phyloP scores from a whole-genome alignment of 2,888 invertebrate species.

The Leucophora obtusa region DNA sequence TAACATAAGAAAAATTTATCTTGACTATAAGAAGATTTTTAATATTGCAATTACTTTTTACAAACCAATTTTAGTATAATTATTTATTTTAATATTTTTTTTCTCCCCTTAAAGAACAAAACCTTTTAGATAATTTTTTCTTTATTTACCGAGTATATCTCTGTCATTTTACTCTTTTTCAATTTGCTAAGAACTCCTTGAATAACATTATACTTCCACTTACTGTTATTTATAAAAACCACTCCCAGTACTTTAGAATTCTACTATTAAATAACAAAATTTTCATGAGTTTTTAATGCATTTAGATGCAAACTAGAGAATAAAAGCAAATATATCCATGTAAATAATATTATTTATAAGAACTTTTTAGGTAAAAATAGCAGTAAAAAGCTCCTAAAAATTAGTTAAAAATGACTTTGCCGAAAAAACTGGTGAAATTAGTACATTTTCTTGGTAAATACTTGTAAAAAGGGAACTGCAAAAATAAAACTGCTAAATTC shows the following conservation, averaged over 20 bases:
- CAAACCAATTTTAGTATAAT: constrained; percentile 30
- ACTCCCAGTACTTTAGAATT: neutral
- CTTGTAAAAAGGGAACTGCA: too few relatives aligned
- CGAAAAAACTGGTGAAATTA: too few relatives aligned
- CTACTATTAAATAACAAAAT: neutral
- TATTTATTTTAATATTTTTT: constrained; percentile 21
- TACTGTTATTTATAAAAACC: neutral
- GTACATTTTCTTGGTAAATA: too few relatives aligned
- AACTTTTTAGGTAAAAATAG: too few relatives aligned
- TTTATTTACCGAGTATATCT: neutral
- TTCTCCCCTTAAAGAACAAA: neutral
- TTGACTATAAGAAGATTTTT: neutral
- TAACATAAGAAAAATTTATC: too few relatives aligned
- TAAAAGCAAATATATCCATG: too few relatives aligned
- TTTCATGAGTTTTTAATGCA: neutral
- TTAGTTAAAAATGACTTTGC: too few relatives aligned
- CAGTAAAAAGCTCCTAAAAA: too few relatives aligned
- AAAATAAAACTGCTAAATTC: too few relatives aligned
- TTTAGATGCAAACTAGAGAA: too few relatives aligned
- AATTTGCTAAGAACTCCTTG: neutral
- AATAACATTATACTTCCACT: constrained; percentile 6
- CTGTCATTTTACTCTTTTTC: neutral
- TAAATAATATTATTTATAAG: too few relatives aligned
- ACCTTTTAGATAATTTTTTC: neutral
- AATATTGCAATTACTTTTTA: constrained; percentile 8